phyloP scores from a whole-genome alignment of 2,888 invertebrate species.

The Andrena bucephala region DNA sequence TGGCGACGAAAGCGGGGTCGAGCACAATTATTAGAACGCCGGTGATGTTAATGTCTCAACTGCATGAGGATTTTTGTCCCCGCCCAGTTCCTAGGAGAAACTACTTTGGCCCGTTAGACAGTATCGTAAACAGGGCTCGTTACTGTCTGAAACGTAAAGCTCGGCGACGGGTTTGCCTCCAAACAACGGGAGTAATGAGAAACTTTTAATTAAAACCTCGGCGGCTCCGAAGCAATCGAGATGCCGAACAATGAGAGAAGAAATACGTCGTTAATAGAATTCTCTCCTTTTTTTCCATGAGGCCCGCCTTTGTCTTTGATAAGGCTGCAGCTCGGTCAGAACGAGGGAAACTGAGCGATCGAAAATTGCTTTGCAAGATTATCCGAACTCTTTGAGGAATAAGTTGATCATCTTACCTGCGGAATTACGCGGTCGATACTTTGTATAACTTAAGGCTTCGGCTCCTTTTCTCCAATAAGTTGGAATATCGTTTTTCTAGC shows the following conservation, averaged over 20 bases:
- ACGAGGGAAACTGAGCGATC: slow-evolving; percentile 40
- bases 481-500: neutral
- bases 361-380: slow-evolving; percentile 57
- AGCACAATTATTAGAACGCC: slow-evolving; percentile 58
- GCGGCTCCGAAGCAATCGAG: slow-evolving; percentile 73
- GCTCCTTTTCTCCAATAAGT: neutral
- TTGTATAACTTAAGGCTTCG: neutral
- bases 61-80: slow-evolving; percentile 53
- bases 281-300: slow-evolving; percentile 62
- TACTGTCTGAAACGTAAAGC: slow-evolving; percentile 75
- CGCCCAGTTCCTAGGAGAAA: slow-evolving; percentile 33
- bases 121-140: slow-evolving; percentile 78
- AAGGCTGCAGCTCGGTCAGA: slow-evolving; percentile 29
- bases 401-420: slow-evolving; percentile 32
- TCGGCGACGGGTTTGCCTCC: slow-evolving; percentile 69
- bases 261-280: slow-evolving; percentile 77
- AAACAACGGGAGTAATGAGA: slow-evolving; percentile 81
- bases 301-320: slow-evolving; percentile 66
- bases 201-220: slow-evolving; percentile 82
- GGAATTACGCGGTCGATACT: slow-evolving; percentile 24
- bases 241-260: slow-evolving; percentile 73
- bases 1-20: slow-evolving; percentile 6
- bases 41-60: slow-evolving; percentile 39
- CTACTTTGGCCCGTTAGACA: slow-evolving; percentile 62
- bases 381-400: slow-evolving; percentile 33